Evolutionary conservation across 2,113 vertebrate genomes (phyloP), one percentile per base, ranked within the genome.

Genomic region (Suncus etruscus): DNA sequence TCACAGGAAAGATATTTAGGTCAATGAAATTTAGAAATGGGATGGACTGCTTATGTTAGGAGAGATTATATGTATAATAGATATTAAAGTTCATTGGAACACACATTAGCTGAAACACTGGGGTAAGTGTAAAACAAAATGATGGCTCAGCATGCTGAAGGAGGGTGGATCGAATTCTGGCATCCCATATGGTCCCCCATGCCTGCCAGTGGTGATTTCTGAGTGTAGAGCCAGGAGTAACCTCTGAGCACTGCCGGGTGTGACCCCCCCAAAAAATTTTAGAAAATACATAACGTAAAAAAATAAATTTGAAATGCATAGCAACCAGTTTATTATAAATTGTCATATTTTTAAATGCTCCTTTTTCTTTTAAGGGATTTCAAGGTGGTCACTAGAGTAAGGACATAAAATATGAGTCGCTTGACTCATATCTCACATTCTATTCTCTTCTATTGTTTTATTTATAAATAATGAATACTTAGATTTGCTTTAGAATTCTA

Each of bases 41-140:
- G 27, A n/a, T 63, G 39, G 0, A 29, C 25, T 45, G 31, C 0
- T 48, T 27, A 9, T 20, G 22, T 50, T 54, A 25, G 8, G 2
- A 18, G 11, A 39, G 39, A 39, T 39, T 3, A 39, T 39, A 39
- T 39, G 18, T 31, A 31, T 22, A 27, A 3, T 25, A 61, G 61
- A 25, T 5, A 6, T 22, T 22, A 61, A 14, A 6, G 1, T 3
- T 48, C 54, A 2, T 15, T 29, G 29, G 25, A 25, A 4, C 20
- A 78, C 0, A 2, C 1, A 29, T 1, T 6, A 15, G 6, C 25
- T 63, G n/a, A 63, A 25, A 15, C 25, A 7, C 2, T 11, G 9
- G 8, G 5, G 6, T 6, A 32, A 8, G 47, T 45, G 18, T 15
- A 11, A 54, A 73, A 0, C 3, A 29, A 11, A 6, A 45, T 16